These are phyloP conservation scores for Psittacula derbiana DNA, from an alignment of 2,797 vertebrate genomes.

Conservation along the genomic window DNA sequence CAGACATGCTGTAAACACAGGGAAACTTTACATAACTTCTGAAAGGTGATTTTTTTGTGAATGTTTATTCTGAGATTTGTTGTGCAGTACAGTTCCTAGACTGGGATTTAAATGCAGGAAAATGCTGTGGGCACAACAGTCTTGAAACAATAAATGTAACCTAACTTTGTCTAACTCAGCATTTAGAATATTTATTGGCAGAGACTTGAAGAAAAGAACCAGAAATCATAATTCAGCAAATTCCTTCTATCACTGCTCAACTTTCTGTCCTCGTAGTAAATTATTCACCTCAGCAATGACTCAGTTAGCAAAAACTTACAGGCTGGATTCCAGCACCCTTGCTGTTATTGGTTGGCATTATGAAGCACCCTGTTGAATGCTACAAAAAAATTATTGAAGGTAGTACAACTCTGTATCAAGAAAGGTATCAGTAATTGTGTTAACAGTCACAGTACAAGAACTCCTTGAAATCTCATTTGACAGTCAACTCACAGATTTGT, in stretches of 20 bases:
- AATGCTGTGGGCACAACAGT: conserved; percentile 26
- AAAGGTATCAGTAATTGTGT: not conserved
- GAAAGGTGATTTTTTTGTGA: not conserved
- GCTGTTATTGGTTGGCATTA: not conserved
- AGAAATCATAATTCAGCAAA: conserved; percentile 56
- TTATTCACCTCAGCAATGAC: conserved; percentile 41
- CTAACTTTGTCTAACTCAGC: conserved; percentile 25
- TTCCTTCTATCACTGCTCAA: conserved; percentile 38
- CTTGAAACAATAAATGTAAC: conserved; percentile 11
- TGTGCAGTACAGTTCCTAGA: not conserved
- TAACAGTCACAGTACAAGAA: not conserved
- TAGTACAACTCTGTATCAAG: not conserved
- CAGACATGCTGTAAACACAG: not conserved
- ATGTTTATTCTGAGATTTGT: not conserved
- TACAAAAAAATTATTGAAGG: not conserved
- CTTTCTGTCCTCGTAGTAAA: not conserved
- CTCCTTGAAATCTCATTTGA: not conserved
- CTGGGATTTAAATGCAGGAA: not conserved
- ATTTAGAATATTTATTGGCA: conserved; percentile 33
- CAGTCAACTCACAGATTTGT: not conserved
- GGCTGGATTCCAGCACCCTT: not conserved
- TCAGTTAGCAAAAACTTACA: conserved; percentile 37
- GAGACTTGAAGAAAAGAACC: not conserved
- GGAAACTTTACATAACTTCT: not conserved
- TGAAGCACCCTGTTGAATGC: not conserved